Conservation (phyloP, 1,140 invertebrate species). For the Dreissena polymorpha region DNA sequence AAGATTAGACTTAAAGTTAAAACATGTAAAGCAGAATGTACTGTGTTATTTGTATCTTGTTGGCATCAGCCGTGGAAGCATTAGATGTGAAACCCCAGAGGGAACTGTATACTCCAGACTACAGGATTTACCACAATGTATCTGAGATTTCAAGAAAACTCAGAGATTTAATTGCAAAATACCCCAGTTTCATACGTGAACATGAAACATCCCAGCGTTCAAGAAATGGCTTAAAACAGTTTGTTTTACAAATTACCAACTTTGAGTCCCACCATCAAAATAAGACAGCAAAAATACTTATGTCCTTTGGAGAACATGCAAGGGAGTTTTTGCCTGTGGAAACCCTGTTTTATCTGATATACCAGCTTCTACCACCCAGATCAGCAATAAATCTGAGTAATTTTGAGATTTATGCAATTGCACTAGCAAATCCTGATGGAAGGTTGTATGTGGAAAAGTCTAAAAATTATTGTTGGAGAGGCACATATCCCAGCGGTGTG, state of each 20-base stretch:
- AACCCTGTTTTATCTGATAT: slow-evolving; percentile 70
- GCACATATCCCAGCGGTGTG: slow-evolving; percentile 70
- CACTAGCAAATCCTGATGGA: slow-evolving; percentile 77
- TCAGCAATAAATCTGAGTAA: slow-evolving; percentile 59
- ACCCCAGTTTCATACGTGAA: slow-evolving; percentile 64
- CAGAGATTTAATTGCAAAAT: slow-evolving; percentile 54
- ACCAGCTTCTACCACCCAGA: slow-evolving; percentile 55
- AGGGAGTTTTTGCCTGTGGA: slow-evolving; percentile 77
- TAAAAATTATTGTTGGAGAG: slow-evolving; percentile 76
- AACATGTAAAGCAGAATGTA: too few relatives aligned
- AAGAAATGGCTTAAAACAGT: slow-evolving; percentile 61
- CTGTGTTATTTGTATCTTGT: too few relatives aligned
- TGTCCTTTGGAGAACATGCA: slow-evolving; percentile 78
- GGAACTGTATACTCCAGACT: slow-evolving; percentile 73
- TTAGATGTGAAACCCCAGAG: slow-evolving; percentile 71
- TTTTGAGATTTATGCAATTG: slow-evolving; percentile 73
- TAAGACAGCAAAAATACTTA: slow-evolving; percentile 62
- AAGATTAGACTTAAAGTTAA: too few relatives aligned
- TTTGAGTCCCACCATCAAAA: slow-evolving; percentile 54
- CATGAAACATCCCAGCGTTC: slow-evolving; percentile 59
- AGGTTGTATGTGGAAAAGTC: slow-evolving; percentile 68
- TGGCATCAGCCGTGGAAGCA: too few relatives aligned
- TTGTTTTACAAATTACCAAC: slow-evolving; percentile 71
- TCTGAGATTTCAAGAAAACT: slow-evolving; percentile 59
- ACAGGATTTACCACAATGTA: slow-evolving; percentile 74